Evolutionary conservation across 2,888 invertebrate species (phyloP).

Genomic region (Macrophya annulata): DNA sequence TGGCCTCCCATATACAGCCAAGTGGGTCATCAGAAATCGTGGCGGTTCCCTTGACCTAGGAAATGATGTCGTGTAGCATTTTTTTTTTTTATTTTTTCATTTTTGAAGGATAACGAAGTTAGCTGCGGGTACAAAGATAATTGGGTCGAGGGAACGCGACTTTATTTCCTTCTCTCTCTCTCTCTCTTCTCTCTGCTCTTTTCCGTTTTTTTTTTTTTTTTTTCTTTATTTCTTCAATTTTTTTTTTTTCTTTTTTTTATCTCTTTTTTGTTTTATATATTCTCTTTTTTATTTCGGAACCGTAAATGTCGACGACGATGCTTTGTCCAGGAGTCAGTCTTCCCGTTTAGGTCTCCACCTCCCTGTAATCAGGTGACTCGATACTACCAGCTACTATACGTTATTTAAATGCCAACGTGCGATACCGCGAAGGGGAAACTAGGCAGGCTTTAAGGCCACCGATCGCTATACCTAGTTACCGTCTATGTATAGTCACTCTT

Average conservation of each 20-base stretch:
- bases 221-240: too few species aligned
- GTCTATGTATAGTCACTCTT: neutral
- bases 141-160: constrained; percentile 50
- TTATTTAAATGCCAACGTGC: constrained; percentile 75
- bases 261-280: neutral
- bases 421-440: constrained; percentile 37
- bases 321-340: constrained; percentile 10
- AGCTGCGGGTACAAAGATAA: constrained; percentile 38
- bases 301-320: constrained; percentile 36
- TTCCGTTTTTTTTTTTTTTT: neutral
- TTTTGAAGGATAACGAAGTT: constrained; percentile 51
- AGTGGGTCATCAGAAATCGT: constrained; percentile 48
- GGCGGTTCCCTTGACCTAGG: constrained; percentile 52
- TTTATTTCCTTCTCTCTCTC: neutral
- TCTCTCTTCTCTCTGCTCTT: neutral
- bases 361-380: constrained; percentile 29
- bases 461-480: neutral
- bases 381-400: constrained; percentile 58
- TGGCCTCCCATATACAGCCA: constrained; percentile 23
- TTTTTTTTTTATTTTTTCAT: neutral
- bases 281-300: neutral
- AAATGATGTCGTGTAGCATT: constrained; percentile 22
- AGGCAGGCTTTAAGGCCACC: constrained; percentile 36
- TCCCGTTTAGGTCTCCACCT: constrained; percentile 1
- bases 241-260: too few species aligned